Base-by-base conservation (phyloP, 2,888 invertebrate species). In the Eristalis arbustorum region DNA sequence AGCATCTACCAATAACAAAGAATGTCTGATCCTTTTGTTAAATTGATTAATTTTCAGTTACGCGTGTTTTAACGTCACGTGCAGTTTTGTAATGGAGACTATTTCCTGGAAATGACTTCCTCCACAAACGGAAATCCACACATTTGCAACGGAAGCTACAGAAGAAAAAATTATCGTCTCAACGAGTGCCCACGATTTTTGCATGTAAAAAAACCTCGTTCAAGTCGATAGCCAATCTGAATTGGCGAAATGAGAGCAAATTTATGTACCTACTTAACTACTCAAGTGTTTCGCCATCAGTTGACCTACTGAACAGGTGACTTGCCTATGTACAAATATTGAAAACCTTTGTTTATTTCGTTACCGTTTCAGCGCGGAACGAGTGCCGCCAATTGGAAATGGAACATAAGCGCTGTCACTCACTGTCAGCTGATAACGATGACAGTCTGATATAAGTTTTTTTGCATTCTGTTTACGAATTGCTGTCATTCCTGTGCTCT, bases 401-500 rank as follows among this genome's bases (percentile, higher is more conserved):
- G 25, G 59, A 23, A 59, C 59, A 59, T 3, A 22, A 10, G 11
- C 18, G 23, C 23, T 59, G 23, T 28, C 59, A 25, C 25, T 11
- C 3, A 11, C 5, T 49, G 25, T 37, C 67, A 79, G 72, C 67
- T 79, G 79, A 72, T 37, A 42, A 57, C 59, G 57, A 34, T 79
- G 79, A 79, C 79, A 72, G 67, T 0, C 18, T 10, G 11, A 59
- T 31, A 31, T 10, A 31, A 14, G 1, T 25, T 14, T 59, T 59
- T 14, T 37, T 13, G 22, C 57, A 11, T 49, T 68, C 68, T 80
- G 80, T 80, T 74, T 80, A 80, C 57, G 5, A 73, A 63, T 56
- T 40, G 25, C 1, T 31, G 11, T 22, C 49, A 49, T 49, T 49
- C 18, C 18, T n/a, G 18, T 49, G 18, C 1, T 62, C 34, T 22